Evolutionary conservation across 2,797 vertebrate genomes (phyloP), one percentile per base, ranked within the genome.

Genomic region (Anabacerthia variegaticeps): DNA sequence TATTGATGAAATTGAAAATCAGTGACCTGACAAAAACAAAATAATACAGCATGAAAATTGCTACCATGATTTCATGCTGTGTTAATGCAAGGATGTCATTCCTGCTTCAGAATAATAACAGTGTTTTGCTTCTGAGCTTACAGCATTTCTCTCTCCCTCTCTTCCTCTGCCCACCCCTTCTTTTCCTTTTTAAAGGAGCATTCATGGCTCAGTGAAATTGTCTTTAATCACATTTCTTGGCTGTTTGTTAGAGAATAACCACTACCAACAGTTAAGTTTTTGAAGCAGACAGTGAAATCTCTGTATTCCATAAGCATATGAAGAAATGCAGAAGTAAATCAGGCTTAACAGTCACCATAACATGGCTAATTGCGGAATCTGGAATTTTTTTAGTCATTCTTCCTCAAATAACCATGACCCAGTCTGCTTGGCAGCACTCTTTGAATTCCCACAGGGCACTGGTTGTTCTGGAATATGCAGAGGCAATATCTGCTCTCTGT

Each of bases 1-100:
- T 96, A 96, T 95, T 95, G 96, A 97, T 96, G 89, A 97, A 97
- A 97, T 94, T 97, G 96, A 97, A 97, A 97, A 92, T 92, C 96
- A 93, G 93, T 97, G 96, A 97, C 96, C 96, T 95, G 96, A 97
- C 93, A 96, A 96, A 97, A 96, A 73, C 94, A 89, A 95, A 97
- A 97, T 96, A 97, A 97, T 95, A 95, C 2, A 5, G 93, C 94
- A 93, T 95, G 94, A 97, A 97, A 96, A 95, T 96, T 96, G 95
- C 93, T 90, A 63, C 94, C 88, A 67, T 97, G 95, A 97, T 97
- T 97, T 97, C 95, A 94, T 95, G 95, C 93, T 96, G 97, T 91
- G 97, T 95, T 97, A 97, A 97, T 96, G 94, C 84, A 89, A 79
- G 94, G 95, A 95, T 97, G 96, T 95, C 95, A 94, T 68, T 96